A percentile compares a stretch with the other conserved stretches of the same genome.
Conservation (phyloP, 2,888 invertebrate genomes). For the Amblyjoppa proteus region DNA sequence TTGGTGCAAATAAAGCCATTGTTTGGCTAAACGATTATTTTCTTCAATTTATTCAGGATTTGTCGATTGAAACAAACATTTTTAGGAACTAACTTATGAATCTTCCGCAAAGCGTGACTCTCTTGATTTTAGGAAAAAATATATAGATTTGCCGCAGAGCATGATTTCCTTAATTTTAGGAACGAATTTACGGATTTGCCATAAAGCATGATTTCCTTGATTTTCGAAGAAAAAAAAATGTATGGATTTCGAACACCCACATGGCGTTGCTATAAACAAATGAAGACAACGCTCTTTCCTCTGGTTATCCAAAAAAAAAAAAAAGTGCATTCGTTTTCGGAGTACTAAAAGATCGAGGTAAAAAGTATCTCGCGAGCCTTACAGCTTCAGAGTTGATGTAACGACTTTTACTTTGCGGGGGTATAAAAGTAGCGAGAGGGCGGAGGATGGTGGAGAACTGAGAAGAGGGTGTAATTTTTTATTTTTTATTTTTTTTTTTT, state of each 20-base stretch:
- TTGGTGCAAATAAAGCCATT: too few relatives aligned
- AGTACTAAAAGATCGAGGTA: background rate
- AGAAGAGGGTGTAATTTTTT: background rate
- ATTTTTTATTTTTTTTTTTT: conserved; percentile 37
- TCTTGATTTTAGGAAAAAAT: too few relatives aligned
- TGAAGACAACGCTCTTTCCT: too few relatives aligned
- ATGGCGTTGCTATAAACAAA: background rate
- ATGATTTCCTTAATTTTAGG: too few relatives aligned
- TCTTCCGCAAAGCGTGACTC: too few relatives aligned
- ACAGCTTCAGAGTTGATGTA: conserved; percentile 28
- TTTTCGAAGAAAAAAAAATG: background rate
- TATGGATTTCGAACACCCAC: background rate
- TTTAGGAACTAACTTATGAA: too few relatives aligned
- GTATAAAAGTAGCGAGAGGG: conserved; percentile 2
- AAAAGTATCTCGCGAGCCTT: background rate
- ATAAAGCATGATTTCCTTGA: background rate
- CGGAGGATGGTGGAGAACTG: conserved; percentile 3
- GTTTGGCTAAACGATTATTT: too few relatives aligned
- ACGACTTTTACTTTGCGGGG: conserved; percentile 16
- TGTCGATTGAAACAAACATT: too few relatives aligned
- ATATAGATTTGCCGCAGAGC: too few relatives aligned
- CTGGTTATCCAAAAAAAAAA: too few relatives aligned
- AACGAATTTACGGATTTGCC: too few relatives aligned
- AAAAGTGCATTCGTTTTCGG: background rate
- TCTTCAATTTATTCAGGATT: too few relatives aligned